phyloP scores from a whole-genome alignment of 1,140 invertebrate species.

The Pseudachorutes palmiensis region DNA sequence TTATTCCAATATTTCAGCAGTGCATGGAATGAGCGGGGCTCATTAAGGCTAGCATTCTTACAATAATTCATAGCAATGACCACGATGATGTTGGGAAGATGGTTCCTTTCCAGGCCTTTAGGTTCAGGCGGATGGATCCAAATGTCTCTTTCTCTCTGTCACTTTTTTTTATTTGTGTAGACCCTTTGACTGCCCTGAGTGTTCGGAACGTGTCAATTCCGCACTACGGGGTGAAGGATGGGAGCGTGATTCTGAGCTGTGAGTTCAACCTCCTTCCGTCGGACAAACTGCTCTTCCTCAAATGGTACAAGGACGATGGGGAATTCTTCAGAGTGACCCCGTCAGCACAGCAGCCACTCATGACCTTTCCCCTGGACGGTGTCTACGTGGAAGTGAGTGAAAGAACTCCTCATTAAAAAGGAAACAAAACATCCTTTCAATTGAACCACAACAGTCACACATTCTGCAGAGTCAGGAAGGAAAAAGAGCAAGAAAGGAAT shows the following conservation, averaged over 20 bases:
- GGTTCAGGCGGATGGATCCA: no score
- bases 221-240: constrained; percentile 26
- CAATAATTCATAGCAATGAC: no score
- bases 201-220: constrained; percentile 33
- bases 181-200: no score
- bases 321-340: constrained; percentile 13
- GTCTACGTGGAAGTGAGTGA: constrained; percentile 33
- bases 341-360: constrained; percentile 19
- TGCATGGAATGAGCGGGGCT: no score
- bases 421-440: background rate
- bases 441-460: background rate
- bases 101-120: no score
- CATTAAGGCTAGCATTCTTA: no score
- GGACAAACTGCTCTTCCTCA: constrained; percentile 28
- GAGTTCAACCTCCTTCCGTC: constrained; percentile 28
- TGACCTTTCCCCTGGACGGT: constrained; percentile 30
- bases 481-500: no score
- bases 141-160: no score
- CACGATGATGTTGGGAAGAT: no score
- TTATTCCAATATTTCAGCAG: no score
- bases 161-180: no score
- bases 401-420: background rate
- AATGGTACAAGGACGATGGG: constrained; percentile 33
- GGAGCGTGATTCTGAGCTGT: constrained; percentile 24
- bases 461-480: no score